Evolutionary conservation across 2,888 invertebrate genomes (phyloP), one percentile per base, ranked within the genome.

Genomic region (Drosophila paracracens): DNA sequence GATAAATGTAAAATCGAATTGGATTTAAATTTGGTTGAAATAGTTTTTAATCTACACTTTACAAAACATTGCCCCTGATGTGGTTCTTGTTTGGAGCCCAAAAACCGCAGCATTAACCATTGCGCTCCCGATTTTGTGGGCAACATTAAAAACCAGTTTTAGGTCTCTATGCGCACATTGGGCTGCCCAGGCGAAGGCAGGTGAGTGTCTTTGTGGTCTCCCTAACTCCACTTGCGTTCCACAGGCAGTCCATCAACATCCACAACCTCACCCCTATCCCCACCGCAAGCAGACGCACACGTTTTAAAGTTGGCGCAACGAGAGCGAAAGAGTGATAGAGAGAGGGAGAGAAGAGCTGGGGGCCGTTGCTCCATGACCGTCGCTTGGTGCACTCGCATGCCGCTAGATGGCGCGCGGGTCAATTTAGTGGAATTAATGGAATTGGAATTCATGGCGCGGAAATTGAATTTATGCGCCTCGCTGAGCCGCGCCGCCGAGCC

Each of bases 391-490:
- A 88, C 85, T 89, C 90, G 82, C 91, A 91, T 91, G 93, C 92
- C 92, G 92, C 91, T 91, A 86, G 81, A 72, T 76, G 86, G 79
- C 81, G 79, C 81, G 79, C 82, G 81, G 92, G 91, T 93, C 92
- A 93, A 93, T 93, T 91, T 92, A 91, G 92, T 92, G 93, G 93
- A 93, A 93, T 91, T 93, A 93, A 93, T 93, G 92, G 92, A 92
- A 92, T 89, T 91, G 91, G 90, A 92, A 92, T 93, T 92, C 92
- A 93, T 93, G 93, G 91, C 87, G 91, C 92, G 92, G 93, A 93
- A 93, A 93, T 88, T 76, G 85, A 91, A 91, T 91, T 90, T 91
- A 91, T 91, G 83, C 79, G 81, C 71, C 76, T 80, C 79, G 83
- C 72, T 79, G 80, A 75, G 74, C 82, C 78, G 69, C 70, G 75